Evolutionary conservation across 2,797 vertebrate genomes (phyloP).

Genomic region (Sebastiscus tertius): DNA sequence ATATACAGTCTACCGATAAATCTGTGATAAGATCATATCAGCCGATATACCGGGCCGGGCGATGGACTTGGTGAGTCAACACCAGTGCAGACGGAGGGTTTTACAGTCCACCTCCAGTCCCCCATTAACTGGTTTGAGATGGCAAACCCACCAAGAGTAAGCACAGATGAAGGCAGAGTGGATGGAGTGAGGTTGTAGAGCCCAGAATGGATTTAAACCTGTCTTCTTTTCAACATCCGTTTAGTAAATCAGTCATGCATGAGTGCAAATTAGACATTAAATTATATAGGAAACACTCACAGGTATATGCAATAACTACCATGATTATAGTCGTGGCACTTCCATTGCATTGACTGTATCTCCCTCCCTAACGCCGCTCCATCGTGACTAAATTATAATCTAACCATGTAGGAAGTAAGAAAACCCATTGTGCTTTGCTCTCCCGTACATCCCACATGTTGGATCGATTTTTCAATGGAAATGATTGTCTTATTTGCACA

Average conservation of each 20-base stretch:
- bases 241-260: background rate
- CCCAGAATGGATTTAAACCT: background rate
- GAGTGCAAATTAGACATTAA: background rate
- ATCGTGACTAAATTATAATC: background rate
- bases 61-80: background rate
- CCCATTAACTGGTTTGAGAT: background rate
- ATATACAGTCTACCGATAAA: fast-evolving
- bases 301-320: background rate
- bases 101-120: background rate
- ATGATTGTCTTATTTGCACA: background rate
- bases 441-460: background rate
- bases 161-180: background rate
- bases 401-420: background rate
- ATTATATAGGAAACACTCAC: background rate
- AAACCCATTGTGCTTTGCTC: background rate
- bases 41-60: background rate
- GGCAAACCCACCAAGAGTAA: background rate
- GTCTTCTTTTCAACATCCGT: background rate
- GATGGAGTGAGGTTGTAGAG: background rate
- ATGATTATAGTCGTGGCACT: background rate
- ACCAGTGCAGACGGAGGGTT: background rate
- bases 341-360: background rate
- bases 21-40: background rate
- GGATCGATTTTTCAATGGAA: background rate
- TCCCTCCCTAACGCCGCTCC: background rate